phyloP scores from a whole-genome alignment of 2,113 vertebrate genomes.

The Limanda limanda region DNA sequence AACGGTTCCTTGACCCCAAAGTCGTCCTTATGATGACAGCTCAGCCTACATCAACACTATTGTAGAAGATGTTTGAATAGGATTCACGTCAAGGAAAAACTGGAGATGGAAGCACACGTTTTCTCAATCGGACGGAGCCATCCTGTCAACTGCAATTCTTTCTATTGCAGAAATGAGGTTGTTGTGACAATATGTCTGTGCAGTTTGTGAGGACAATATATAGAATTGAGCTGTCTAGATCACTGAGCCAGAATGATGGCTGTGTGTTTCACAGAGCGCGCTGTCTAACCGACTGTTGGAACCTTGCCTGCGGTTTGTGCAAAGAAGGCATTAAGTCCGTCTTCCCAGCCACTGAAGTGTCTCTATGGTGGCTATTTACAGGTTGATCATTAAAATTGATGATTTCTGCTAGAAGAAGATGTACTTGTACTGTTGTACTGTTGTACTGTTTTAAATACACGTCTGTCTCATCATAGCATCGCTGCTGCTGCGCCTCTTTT shows the following conservation, averaged over 20 bases:
- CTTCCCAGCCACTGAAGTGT: conserved; percentile 6
- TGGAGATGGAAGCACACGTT: conserved; percentile 16
- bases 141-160: conserved; percentile 44
- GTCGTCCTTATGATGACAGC: neutral
- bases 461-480: no score
- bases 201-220: conserved; percentile 56
- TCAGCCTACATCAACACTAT: conserved; percentile 4
- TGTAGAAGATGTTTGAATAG: conserved; percentile 12
- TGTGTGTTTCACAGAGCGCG: conserved; percentile 52
- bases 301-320: conserved; percentile 20
- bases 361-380: neutral
- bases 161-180: conserved; percentile 48
- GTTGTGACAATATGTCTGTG: conserved; percentile 58
- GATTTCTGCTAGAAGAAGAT: neutral
- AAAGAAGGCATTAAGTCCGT: conserved; percentile 7
- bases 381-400: neutral
- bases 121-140: conserved; percentile 16
- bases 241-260: conserved; percentile 67
- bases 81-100: conserved; percentile 20
- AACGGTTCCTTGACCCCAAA: neutral
- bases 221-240: conserved; percentile 59
- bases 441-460: neutral
- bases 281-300: conserved; percentile 49
- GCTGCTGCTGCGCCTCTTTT: no score
- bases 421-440: neutral